Evolutionary conservation across 2,113 vertebrate species (phyloP), one percentile per base, ranked within the genome.

Genomic region (Micronycteris hirsuta): DNA sequence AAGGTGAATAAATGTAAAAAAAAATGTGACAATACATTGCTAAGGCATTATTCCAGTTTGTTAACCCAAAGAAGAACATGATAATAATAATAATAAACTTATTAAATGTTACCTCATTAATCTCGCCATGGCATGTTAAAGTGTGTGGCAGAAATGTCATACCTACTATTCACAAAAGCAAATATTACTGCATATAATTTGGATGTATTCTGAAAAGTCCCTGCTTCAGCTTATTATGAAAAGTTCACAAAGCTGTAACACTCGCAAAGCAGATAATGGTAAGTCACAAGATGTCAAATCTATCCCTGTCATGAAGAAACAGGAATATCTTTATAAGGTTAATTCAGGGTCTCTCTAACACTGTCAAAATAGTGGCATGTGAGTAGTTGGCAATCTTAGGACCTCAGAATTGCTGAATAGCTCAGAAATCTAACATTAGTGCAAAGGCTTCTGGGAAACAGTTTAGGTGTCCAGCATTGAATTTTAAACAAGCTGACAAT

Each of bases 321-420:
- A 96, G 93, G 86, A 92, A 96, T 95, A 86, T 93, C 84, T 97
- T 95, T 94, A 96, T 95, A 94, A 97, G 93, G 95, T 96, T 98
- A 97, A 97, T 96, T 95, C 47, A n/a, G 61, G 95, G 95, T 94
- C 91, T 95, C 78, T 85, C 38, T 63, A 74, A 96, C 67, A 97
- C 97, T 97, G 94, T 97, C 96, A 97, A 93, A 97, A 91, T 43
- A 94, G 80, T 83, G 47, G 80, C 93, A 94, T 8, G 0, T 94
- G 82, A 94, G 77, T 58, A 54, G 93, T 87, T 87, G 68, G 80
- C 77, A 93, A 92, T 68, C 70, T 76, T 81, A 54, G 68, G 86
- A 76, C 85, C 93, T 80, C 41, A 83, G 76, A 97, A 97, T 54
- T 94, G 91, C 94, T 97, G 96, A 97, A 88, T 77, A 95, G 95